Evolutionary conservation across 2,113 vertebrate species (phyloP), one percentile per base, ranked within the genome.

Genomic region (Theropithecus gelada): DNA sequence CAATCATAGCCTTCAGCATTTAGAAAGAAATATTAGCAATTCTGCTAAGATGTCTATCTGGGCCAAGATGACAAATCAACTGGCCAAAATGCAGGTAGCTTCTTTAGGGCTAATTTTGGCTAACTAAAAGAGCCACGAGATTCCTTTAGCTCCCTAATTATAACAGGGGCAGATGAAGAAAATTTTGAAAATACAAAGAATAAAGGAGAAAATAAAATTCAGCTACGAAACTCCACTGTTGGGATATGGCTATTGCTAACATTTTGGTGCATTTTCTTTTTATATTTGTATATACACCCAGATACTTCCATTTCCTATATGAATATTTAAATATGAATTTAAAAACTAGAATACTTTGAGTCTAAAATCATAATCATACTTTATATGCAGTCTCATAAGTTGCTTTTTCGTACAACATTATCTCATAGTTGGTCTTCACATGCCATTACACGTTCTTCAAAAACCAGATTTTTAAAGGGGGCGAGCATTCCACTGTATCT

Each of bases 291-390:
- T 48, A 80, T 38, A 68, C 1, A 76, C 40, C 52, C 40, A 79
- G 43, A 70, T 80, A 84, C 68, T 50, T 93, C 94, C 57, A 79
- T 78, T 93, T 32, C 55, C 27, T 66, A 38, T 16, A 61, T 93
- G 95, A 93, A 79, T 96, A 93, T 82, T 95, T 90, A 85, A 40
- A 45, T 66, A 40, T 48, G 72, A 92, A 90, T 75, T 93, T 68
- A 91, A 48, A 85, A 80, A 79, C 75, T 48, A 87, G 75, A 93
- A 68, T 79, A 32, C 8, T 79, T 79, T 22, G 75, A 48, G 13
- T 95, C 66, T 93, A 59, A 92, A 81, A 68, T 79, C 40, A 89
- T 83, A 94, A 68, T 70, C 48, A 86, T 27, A 79, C 27, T 92
- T 93, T 43, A 92, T 70, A 64, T 68, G 55, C 38, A 70, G 59